A percentile compares a stretch with the other conserved stretches of the same genome.
Conservation (phyloP, 2,113 vertebrate species). For the Sitta europaea region DNA sequence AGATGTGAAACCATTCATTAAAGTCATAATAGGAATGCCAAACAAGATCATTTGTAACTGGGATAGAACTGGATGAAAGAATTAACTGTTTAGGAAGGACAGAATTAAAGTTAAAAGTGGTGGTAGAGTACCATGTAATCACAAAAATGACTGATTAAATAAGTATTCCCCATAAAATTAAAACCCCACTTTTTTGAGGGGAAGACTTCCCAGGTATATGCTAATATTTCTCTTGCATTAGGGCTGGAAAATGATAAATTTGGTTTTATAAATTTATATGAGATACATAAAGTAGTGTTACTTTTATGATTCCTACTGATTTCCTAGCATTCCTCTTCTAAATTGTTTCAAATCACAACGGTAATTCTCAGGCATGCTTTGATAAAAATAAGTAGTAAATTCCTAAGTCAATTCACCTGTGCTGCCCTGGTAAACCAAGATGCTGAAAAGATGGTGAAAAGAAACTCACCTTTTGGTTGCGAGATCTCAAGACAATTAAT, state of each 20-base stretch:
- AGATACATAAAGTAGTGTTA: neutral
- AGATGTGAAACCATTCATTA: neutral
- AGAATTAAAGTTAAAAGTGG: neutral
- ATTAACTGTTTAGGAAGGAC: neutral
- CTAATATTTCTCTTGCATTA: neutral
- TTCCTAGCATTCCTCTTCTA: neutral
- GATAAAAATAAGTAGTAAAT: neutral
- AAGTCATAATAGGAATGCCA: neutral
- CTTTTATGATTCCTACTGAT: neutral
- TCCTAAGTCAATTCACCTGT: neutral
- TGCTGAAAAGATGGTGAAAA: neutral
- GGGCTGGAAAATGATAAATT: neutral
- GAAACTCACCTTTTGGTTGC: accelerated
- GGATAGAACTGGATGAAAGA: neutral
- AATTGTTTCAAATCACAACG: neutral
- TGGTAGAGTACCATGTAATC: neutral
- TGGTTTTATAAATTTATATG: neutral
- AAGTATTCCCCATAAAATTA: neutral
- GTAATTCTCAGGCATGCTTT: neutral
- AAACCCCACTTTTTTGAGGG: accelerated
- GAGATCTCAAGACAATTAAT: neutral
- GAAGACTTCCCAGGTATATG: neutral
- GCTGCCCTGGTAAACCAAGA: neutral
- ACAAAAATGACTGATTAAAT: neutral
- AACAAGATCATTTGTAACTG: neutral